Evolutionary conservation across 2,888 invertebrate species (phyloP), one percentile per base, ranked within the genome.

Genomic region (Oscheius onirici): DNA sequence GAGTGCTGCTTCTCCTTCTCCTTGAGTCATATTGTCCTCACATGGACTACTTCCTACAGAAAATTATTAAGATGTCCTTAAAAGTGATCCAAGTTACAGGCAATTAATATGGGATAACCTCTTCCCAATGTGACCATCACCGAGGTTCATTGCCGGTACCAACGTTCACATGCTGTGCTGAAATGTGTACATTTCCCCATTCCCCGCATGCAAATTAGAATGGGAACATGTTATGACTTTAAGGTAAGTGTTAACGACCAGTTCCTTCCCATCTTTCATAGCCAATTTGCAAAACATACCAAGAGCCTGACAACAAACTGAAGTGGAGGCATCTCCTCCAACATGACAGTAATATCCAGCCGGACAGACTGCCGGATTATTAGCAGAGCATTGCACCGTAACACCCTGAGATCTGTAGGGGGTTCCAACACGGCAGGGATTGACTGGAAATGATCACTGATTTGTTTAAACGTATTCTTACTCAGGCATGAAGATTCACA

Each of bases 261-360:
- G 63, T 34, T 24, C 63, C 63, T 24, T 63, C 46, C 46, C 46
- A 17, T 26, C 3, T 34, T 34, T 34, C 34, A 34, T 22, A 44
- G 15, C 46, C 43, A 26, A 15, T 20, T 6, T 46, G 61, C 22
- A 1, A n/a, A 43, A 41, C 70, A 22, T 75, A 82, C 85, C 83
- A 17, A 85, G 81, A 24, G 80, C 77, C 71, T 86, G 84, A 55
- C 87, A 87, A 74, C 87, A 87, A 8, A 83, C 82, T 22, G 83
- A 81, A 8, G 83, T 83, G 8, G 82, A 66, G 20, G 72, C 51
- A 43, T 79, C 82, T 28, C 83, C 86, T 10, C 87, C 87, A 55
- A 87, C 61, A 66, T 87, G 87, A 61, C 87, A 87, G 71, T 83
- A 87, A 72, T 83, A 81, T 20, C 85, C 86, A n/a, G 80, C 77